These are phyloP conservation scores for Dryoscopus gambensis DNA, from an alignment of 2,113 vertebrate species.

Conservation along the genomic window DNA sequence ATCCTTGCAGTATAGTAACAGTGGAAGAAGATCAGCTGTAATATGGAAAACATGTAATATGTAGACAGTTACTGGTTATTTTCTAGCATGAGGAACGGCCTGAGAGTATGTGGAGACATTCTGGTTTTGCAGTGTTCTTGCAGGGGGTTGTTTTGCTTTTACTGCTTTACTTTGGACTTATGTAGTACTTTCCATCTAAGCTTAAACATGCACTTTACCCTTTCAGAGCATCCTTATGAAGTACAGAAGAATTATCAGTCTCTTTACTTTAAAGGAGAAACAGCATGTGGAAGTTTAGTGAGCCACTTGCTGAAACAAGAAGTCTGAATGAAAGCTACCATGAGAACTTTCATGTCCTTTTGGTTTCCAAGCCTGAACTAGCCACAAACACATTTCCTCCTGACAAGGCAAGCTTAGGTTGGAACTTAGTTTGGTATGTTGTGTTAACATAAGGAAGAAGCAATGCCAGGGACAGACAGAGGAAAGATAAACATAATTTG, in stretches of 20 bases:
- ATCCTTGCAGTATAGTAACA: neutral
- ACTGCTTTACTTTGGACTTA: neutral
- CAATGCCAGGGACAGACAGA: neutral
- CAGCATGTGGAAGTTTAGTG: neutral
- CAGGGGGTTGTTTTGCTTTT: neutral
- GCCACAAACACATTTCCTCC: neutral
- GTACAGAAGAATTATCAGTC: neutral
- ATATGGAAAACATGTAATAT: neutral
- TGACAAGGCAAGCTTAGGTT: neutral
- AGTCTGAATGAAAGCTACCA: conserved; percentile 8
- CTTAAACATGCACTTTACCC: neutral
- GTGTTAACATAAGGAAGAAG: conserved; percentile 6
- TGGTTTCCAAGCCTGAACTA: neutral
- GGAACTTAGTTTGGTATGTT: neutral
- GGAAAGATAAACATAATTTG: conserved; percentile 8
- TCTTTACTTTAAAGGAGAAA: neutral
- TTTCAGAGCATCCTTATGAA: neutral
- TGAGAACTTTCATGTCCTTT: neutral
- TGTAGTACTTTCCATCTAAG: neutral
- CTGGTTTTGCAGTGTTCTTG: neutral
- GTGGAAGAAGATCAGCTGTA: neutral
- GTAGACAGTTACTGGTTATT: neutral
- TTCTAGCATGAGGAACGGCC: neutral
- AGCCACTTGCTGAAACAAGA: neutral
- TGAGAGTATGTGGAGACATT: neutral